Evolutionary conservation across 2,797 vertebrate species (phyloP).

Genomic region (Philypnodon macrostomus): DNA sequence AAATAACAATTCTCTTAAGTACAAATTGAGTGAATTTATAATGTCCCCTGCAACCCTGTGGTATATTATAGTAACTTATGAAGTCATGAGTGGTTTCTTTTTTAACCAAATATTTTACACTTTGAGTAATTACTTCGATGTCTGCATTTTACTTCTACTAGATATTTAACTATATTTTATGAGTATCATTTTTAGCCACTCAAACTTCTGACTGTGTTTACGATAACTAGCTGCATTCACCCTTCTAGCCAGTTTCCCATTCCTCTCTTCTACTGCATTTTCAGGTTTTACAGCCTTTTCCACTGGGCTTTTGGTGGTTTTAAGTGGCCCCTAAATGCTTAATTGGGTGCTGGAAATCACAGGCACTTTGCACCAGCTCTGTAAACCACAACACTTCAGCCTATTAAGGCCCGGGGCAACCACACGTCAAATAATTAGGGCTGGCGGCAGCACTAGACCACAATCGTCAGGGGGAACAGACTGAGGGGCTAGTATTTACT

Average conservation of each 20-base stretch:
- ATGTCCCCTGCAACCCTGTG: too few species aligned
- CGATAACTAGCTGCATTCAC: conserved; percentile 20
- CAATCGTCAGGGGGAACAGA: conserved; percentile 47
- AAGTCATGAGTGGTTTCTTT: too few species aligned
- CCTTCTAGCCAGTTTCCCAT: conserved; percentile 40
- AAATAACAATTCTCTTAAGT: too few species aligned
- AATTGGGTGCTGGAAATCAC: conserved; percentile 80
- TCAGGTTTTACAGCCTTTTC: conserved; percentile 67
- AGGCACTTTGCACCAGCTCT: conserved; percentile 74
- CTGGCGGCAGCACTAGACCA: conserved; percentile 66
- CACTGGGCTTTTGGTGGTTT: conserved; percentile 68
- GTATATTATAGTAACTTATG: too few species aligned
- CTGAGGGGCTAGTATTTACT: too few species aligned
- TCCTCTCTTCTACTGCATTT: conserved; percentile 41
- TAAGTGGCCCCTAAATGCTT: conserved; percentile 76
- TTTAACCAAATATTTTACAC: too few species aligned
- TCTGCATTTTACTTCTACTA: too few species aligned
- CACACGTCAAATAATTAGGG: conserved; percentile 75
- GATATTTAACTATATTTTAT: too few species aligned
- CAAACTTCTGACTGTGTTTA: conserved; percentile 19
- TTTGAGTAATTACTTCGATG: too few species aligned
- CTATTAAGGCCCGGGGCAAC: conserved; percentile 66
- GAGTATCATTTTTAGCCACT: too few species aligned
- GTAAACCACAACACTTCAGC: conserved; percentile 76
- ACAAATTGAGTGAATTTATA: too few species aligned